Percentiles rank a stretch among this genome's conserved stretches.
Conservation (phyloP, 2,113 vertebrate species). For the Thinocorus orbignyianus region DNA sequence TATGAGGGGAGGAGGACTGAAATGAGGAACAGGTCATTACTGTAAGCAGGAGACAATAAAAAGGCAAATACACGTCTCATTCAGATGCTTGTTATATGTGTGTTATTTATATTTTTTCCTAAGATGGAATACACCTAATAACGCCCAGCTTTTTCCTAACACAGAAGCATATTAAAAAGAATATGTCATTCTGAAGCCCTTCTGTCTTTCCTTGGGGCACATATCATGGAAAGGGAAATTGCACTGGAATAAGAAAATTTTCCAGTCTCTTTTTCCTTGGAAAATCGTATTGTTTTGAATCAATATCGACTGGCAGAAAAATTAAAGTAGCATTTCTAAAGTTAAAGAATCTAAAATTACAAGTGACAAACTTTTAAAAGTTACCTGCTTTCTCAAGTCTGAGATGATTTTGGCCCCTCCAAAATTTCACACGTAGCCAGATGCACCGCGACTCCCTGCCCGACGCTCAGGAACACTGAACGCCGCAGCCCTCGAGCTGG, state of each 20-base stretch:
- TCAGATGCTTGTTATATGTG: background rate
- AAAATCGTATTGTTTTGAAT: background rate
- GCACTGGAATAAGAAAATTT: background rate
- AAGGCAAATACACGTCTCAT: constrained; percentile 14
- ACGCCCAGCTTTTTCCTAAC: background rate
- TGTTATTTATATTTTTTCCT: background rate
- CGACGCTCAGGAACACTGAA: fast-evolving
- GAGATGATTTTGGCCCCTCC: background rate
- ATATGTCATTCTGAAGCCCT: background rate
- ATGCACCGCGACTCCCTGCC: background rate
- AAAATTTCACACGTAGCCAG: background rate
- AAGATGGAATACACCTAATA: background rate
- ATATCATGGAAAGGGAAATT: background rate
- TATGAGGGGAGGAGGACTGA: constrained; percentile 44
- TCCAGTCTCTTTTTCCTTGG: background rate
- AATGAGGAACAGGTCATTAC: constrained; percentile 56
- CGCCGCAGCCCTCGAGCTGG: fast-evolving
- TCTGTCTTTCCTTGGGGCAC: background rate
- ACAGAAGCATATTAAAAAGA: background rate
- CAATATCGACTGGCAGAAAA: background rate
- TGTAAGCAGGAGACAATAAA: constrained; percentile 61
- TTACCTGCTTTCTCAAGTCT: background rate
- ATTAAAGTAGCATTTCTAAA: background rate
- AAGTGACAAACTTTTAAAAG: background rate
- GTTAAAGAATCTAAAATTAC: background rate